Evolutionary conservation across 2,888 invertebrate species (phyloP).

Genomic region (Eilema sororculum): DNA sequence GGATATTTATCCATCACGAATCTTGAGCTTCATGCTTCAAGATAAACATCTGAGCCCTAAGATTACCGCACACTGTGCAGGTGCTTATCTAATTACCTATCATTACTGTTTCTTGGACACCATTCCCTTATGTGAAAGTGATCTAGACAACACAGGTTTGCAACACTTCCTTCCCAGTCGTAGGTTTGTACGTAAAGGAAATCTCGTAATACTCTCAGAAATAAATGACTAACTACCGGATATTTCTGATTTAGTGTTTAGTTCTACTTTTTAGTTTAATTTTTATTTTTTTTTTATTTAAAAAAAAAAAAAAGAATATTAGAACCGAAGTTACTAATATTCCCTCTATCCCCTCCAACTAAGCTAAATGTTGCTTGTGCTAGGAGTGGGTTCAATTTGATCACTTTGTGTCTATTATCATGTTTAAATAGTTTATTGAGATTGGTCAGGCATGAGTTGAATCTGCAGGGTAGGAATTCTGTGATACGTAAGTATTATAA

Average conservation of each 20-base stretch:
- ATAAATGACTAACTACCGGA: constrained; percentile 15
- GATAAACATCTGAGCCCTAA: neutral
- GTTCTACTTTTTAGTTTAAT: neutral
- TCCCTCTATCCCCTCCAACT: too few species aligned
- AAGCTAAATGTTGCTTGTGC: too few species aligned
- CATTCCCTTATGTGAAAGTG: constrained; percentile 61
- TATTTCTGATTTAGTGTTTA: constrained; percentile 1
- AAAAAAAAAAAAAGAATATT: too few species aligned
- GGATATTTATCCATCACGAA: neutral
- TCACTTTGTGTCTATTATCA: constrained; percentile 1
- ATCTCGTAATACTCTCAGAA: constrained; percentile 27
- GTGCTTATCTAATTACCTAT: constrained; percentile 33
- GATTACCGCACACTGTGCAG: constrained; percentile 10
- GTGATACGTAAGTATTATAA: too few species aligned
- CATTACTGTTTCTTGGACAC: constrained; percentile 42
- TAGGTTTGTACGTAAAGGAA: constrained; percentile 30
- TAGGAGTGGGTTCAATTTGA: too few species aligned
- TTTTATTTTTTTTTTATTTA: too few species aligned
- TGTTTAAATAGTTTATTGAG: neutral
- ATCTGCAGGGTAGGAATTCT: neutral
- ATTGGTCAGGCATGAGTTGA: neutral
- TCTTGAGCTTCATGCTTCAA: neutral
- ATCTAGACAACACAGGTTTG: constrained; percentile 39
- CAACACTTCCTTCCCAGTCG: constrained; percentile 36
- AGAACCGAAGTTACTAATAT: too few species aligned